A percentile compares a stretch with the other conserved stretches of the same genome.
Evolutionary conservation across 2,888 invertebrate genomes (phyloP).

Genomic region (Octonoba sinensis): DNA sequence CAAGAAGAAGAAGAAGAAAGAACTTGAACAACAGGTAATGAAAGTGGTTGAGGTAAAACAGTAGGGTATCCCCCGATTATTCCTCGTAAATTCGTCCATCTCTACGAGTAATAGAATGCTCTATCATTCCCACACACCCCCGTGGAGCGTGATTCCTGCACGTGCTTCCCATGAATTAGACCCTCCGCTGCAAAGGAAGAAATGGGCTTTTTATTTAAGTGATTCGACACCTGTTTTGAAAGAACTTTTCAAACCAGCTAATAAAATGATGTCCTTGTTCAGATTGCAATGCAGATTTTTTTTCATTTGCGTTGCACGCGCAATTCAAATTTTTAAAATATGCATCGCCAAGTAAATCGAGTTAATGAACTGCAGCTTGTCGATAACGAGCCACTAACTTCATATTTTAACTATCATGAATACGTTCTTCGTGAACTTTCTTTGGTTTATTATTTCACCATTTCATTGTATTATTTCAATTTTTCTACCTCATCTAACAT

Average conservation of each 20-base stretch:
- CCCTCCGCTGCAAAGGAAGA: slow-evolving; percentile 3
- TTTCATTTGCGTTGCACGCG: too few relatives aligned
- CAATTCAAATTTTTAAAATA: too few relatives aligned
- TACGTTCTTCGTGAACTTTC: too few relatives aligned
- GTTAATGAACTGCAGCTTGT: neutral
- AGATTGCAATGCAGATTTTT: too few relatives aligned
- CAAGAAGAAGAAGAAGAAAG: slow-evolving; percentile 12
- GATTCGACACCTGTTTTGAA: slow-evolving; percentile 55
- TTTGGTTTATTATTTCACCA: too few relatives aligned
- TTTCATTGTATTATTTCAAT: too few relatives aligned
- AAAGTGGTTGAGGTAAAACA: slow-evolving; percentile 40
- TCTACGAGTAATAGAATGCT: slow-evolving; percentile 55
- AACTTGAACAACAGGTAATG: neutral
- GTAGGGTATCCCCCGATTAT: slow-evolving; percentile 52
- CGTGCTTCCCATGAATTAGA: slow-evolving; percentile 51
- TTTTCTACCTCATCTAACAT: too few relatives aligned
- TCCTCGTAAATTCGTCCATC: slow-evolving; percentile 58
- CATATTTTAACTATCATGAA: too few relatives aligned
- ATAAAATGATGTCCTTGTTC: too few relatives aligned
- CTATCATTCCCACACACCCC: slow-evolving; percentile 45
- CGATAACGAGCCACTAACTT: too few relatives aligned
- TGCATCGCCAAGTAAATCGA: neutral
- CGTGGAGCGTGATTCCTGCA: slow-evolving; percentile 31
- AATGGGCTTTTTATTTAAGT: slow-evolving; percentile 39
- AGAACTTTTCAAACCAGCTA: neutral